Evolutionary conservation across 53 echinoderm and acorn worm species (phyloP).

Genomic region (Echinometra lucunter): DNA sequence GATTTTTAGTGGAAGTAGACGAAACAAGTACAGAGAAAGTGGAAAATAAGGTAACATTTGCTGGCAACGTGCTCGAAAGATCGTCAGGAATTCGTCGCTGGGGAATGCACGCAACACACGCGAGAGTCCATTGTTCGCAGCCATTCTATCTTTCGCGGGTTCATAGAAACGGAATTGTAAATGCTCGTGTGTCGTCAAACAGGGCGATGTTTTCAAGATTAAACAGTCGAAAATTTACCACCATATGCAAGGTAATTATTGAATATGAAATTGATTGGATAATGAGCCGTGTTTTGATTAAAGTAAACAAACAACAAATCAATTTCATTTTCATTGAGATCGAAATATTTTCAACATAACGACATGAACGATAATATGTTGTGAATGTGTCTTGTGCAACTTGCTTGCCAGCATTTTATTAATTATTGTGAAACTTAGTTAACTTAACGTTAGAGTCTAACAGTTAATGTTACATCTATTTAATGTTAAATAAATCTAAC

Average conservation of each 20-base stretch:
- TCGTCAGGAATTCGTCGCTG: slow-evolving; percentile 67
- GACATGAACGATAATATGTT: not conserved
- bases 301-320: not conserved
- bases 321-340: not conserved
- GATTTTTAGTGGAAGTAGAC: slow-evolving; percentile 61
- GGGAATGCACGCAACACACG: slow-evolving; percentile 69
- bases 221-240: slow-evolving; percentile 55
- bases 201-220: slow-evolving; percentile 64
- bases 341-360: too few species aligned
- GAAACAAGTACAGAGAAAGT: slow-evolving; percentile 35
- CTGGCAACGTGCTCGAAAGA: slow-evolving; percentile 58
- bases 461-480: too few species aligned
- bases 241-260: slow-evolving; percentile 64
- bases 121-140: slow-evolving; percentile 60
- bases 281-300: too few species aligned
- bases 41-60: slow-evolving; percentile 65
- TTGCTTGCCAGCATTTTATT: not conserved
- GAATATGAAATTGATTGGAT: not conserved
- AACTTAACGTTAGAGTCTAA: too few species aligned
- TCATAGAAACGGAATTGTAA: slow-evolving; percentile 70
- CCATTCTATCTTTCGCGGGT: slow-evolving; percentile 66
- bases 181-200: slow-evolving; percentile 66
- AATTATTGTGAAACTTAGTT: too few species aligned
- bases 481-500: too few species aligned
- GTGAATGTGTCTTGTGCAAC: not conserved